Percentiles rank a stretch among this genome's conserved stretches.
These are phyloP conservation scores for Bombus superbus DNA, from an alignment of 1,140 invertebrate genomes.

Conservation along the genomic window DNA sequence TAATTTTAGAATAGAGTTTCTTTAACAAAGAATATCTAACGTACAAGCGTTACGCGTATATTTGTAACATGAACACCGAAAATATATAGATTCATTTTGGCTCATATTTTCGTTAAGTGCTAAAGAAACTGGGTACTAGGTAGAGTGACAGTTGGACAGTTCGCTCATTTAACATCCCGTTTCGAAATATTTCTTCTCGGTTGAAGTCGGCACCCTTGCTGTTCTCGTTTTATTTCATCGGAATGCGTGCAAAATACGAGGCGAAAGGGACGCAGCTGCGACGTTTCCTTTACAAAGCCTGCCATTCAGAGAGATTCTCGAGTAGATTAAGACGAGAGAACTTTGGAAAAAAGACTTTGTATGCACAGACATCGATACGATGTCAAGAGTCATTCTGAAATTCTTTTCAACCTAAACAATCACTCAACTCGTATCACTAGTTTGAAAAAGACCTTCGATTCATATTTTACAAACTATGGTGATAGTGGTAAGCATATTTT, in stretches of 20 bases:
- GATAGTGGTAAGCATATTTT: neutral
- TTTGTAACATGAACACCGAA: constrained; percentile 50
- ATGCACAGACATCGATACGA: neutral
- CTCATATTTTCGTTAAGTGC: constrained; percentile 69
- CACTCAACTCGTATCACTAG: neutral
- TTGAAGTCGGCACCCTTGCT: constrained; percentile 61
- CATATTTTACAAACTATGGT: neutral
- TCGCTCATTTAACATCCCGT: constrained; percentile 77
- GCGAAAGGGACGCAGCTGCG: constrained; percentile 70
- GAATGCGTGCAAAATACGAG: constrained; percentile 72
- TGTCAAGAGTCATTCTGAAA: neutral
- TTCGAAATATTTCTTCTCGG: constrained; percentile 76
- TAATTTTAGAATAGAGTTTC: constrained; percentile 21
- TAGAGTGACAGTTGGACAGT: constrained; percentile 79
- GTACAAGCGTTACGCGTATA: constrained; percentile 31
- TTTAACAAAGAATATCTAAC: constrained; percentile 15
- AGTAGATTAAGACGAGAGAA: constrained; percentile 61
- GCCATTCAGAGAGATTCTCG: constrained; percentile 73
- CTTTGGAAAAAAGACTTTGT: constrained; percentile 9
- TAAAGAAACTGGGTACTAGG: constrained; percentile 70
- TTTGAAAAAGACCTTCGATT: neutral
- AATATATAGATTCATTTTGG: constrained; percentile 52
- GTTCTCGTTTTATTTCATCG: constrained; percentile 70
- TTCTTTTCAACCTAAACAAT: neutral
- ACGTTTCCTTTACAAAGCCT: constrained; percentile 72